Evolutionary conservation across 1,140 invertebrate genomes (phyloP), one percentile per base, ranked within the genome.

Genomic region (Proales similis): DNA sequence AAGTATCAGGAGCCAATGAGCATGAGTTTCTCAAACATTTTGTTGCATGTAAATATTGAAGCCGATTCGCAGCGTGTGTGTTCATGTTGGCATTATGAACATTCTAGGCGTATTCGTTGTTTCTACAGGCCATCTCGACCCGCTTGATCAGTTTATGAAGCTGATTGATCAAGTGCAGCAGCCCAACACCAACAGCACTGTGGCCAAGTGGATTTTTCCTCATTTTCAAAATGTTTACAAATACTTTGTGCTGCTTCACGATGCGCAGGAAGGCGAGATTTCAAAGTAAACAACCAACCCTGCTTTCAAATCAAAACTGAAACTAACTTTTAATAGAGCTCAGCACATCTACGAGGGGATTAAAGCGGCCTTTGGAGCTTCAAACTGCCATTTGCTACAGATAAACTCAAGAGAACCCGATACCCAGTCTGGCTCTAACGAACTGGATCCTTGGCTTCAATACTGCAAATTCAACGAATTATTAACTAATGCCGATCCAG

Each of bases 11-110:
- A 70, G 86, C 87, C 33, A 88, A 87, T 12, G 90, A 95, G 70
- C 90, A 95, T 79, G 91, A 96, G 77, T 95, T 90, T 71, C 86
- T 88, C 0, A 87, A 88, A 70, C 89, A 94, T 77, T 88, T 87
- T 75, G 69, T 94, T n/a, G 87, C 85, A 17, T 94, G 90, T 78
- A 79, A 81, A 71, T 73, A 80, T 76, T 65, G 66, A 22, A 5
- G 9, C 14, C 24, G 4, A 7, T 17, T 14, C n/a, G n/a, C n/a
- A n/a, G n/a, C n/a, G n/a, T n/a, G n/a, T 22, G 0, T 11, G 14
- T 51, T 32, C 22, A 22, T 22, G 29, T 29, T 63, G 11, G 19
- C 30, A 27, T 63, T 26, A 30, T 22, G 19, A n/a, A 27, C 27
- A 39, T 24, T 30, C n/a, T 63, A 76, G 72, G 71, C 69, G 68